Evolutionary conservation across 1,140 invertebrate genomes (phyloP), one percentile per base, ranked within the genome.

Genomic region (Maconellicoccus hirsutus): DNA sequence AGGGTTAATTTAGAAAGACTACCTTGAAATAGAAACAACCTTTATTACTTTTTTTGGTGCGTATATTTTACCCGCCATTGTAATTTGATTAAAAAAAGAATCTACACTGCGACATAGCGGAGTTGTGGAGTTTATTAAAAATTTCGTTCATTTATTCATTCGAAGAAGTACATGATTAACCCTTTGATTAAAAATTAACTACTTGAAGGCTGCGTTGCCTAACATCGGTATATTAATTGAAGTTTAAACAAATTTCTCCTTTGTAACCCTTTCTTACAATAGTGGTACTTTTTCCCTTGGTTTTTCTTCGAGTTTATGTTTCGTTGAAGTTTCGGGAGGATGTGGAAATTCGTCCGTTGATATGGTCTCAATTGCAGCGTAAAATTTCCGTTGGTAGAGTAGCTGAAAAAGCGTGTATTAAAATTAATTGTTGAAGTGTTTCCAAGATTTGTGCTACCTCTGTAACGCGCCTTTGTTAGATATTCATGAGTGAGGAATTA

Each of bases 41-140:
- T 66, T 66, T 66, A 66, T 66, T 66, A 66, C 61, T 66, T 66
- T 66, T 66, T 66, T 19, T 52, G 42, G 42, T 52, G 42, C 42
- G n/a, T 52, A 16, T 14, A 52, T 2, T 19, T 19, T 33, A 14
- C 6, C 42, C n/a, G n/a, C 42, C 42, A 52, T 52, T 52, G 42
- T 52, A 52, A 52, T 52, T 52, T 52, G 42, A 52, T 52, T 8
- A 52, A 19, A 19, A 52, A 52, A 52, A 52, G 42, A 52, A 19
- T 3, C n/a, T 8, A 52, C n/a, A 52, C 42, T 19, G 16, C 42
- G 42, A 52, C 42, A 52, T 52, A 16, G n/a, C n/a, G n/a, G 16
- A 52, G 42, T 52, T 52, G n/a, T 52, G n/a, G 16, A 52, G 42
- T 52, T 52, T 52, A 52, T 52, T 52, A 52, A 52, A 52, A 52